These are phyloP conservation scores for Brachyptera putata DNA, from an alignment of 2,888 invertebrate genomes.

Conservation along the genomic window DNA sequence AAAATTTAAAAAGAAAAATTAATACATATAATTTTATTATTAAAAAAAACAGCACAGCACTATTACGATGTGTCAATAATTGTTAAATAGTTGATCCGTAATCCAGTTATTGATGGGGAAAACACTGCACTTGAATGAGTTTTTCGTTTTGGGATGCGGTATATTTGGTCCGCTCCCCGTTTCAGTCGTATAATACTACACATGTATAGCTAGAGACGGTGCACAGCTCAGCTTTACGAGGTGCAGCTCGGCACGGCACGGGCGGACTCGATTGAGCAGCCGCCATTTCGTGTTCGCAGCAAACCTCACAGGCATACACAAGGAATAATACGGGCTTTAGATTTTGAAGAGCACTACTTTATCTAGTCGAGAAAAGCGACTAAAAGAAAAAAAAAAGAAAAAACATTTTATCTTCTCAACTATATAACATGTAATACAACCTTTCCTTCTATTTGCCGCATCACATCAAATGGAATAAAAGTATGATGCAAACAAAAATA, in stretches of 20 bases:
- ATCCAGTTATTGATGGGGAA: no score
- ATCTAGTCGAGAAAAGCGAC: constrained; percentile 19
- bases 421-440: constrained; percentile 21
- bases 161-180: not conserved
- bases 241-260: constrained; percentile 28
- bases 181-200: not conserved
- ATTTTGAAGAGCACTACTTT: constrained; percentile 19
- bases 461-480: not conserved
- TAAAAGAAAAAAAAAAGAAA: constrained; percentile 18
- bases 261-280: constrained; percentile 28
- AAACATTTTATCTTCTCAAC: constrained; percentile 16
- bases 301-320: constrained; percentile 9
- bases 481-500: not conserved
- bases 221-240: not conserved
- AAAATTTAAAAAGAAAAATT: no score
- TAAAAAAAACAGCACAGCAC: no score
- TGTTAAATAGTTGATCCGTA: no score
- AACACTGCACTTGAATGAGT: no score
- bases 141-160: not conserved
- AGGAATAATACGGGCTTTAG: constrained; percentile 12
- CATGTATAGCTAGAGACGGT: constrained; percentile 1
- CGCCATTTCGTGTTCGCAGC: constrained; percentile 15
- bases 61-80: no score
- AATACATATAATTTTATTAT: no score
- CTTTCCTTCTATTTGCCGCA: constrained; percentile 8